Percentiles rank a stretch among this genome's conserved stretches.
These are phyloP conservation scores for Sebastes jordani DNA, from an alignment of 2,797 vertebrate genomes.

Conservation along the genomic window DNA sequence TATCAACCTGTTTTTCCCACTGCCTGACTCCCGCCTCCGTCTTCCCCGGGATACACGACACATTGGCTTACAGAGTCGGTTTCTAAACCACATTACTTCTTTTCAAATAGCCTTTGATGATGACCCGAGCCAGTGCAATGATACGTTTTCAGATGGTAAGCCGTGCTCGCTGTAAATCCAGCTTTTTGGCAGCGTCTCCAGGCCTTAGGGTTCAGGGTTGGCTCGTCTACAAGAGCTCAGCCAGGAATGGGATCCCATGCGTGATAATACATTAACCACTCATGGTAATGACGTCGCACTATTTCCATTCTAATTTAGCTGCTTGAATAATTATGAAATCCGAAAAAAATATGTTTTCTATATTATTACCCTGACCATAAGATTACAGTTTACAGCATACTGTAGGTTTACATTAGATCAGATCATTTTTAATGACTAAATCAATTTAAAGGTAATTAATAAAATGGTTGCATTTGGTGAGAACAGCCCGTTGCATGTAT, in stretches of 20 bases:
- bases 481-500: background rate
- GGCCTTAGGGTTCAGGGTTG: slow-evolving; percentile 47
- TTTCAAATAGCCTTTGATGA: slow-evolving; percentile 61
- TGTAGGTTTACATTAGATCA: background rate
- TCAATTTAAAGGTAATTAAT: background rate
- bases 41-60: slow-evolving; percentile 21
- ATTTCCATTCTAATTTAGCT: background rate
- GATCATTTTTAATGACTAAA: background rate
- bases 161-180: slow-evolving; percentile 63
- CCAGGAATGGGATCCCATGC: slow-evolving; percentile 40
- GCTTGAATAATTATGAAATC: background rate
- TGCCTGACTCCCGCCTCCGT: slow-evolving; percentile 8
- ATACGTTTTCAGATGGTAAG: slow-evolving; percentile 63
- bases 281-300: slow-evolving; percentile 37
- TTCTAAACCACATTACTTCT: slow-evolving; percentile 51
- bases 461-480: background rate
- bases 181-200: slow-evolving; percentile 56
- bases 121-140: slow-evolving; percentile 47
- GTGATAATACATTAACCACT: slow-evolving; percentile 50
- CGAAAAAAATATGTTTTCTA: background rate
- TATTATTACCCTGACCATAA: background rate
- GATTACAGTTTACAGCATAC: too few species aligned
- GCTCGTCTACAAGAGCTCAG: slow-evolving; percentile 30
- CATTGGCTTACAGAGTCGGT: slow-evolving; percentile 25
- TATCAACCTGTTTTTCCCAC: slow-evolving; percentile 38